Conservation (phyloP, 2,113 vertebrate genomes). For the Peromyscus polionotus region DNA sequence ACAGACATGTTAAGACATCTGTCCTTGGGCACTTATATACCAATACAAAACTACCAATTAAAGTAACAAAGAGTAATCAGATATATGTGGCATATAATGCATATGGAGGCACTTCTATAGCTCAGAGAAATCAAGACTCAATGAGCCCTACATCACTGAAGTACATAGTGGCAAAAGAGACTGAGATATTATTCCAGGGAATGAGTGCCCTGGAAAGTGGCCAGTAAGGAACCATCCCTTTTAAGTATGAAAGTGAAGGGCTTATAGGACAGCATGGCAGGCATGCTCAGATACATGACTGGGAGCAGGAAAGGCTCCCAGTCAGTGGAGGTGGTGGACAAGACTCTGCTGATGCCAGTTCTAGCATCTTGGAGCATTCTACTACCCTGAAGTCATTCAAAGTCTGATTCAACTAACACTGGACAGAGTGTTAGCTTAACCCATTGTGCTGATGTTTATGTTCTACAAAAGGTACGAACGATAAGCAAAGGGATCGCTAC, state of each 20-base stretch:
- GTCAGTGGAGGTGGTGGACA: neutral
- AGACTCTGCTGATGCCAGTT: neutral
- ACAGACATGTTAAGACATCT: neutral
- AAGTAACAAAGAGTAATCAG: neutral
- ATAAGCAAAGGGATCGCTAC: neutral
- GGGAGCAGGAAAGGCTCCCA: neutral
- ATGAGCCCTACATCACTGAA: neutral
- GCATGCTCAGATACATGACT: neutral
- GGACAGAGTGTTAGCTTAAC: neutral
- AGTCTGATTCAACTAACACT: neutral
- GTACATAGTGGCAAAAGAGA: neutral
- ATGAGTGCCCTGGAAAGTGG: neutral
- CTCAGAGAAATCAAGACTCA: neutral
- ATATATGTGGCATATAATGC: neutral
- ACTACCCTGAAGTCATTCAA: neutral
- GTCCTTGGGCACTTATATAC: neutral
- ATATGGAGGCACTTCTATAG: neutral
- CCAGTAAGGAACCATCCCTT: neutral
- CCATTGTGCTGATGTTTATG: neutral
- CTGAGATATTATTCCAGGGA: constrained; percentile 25
- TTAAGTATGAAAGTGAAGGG: neutral
- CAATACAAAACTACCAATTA: neutral
- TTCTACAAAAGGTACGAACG: neutral
- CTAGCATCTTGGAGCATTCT: neutral
- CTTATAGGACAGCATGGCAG: neutral